Percentiles rank a stretch among this genome's conserved stretches.
phyloP scores from a whole-genome alignment of 2,113 vertebrate species.

The Cololabis saira region DNA sequence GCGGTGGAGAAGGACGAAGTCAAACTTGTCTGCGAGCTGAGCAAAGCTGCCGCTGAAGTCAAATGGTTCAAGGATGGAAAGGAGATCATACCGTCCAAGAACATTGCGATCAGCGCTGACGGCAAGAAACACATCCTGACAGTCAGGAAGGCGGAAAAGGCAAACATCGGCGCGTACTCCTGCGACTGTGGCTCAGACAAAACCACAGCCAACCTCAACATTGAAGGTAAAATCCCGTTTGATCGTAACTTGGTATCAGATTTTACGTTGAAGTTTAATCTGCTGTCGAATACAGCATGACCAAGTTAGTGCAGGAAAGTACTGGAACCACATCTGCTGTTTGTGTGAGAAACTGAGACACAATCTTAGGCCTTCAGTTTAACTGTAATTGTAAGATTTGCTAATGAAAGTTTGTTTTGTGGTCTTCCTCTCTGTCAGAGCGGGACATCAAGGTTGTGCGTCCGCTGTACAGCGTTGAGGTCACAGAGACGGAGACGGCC shows the following conservation, averaged over 20 bases:
- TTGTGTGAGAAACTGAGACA: neutral
- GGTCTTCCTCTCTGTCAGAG: constrained; percentile 77
- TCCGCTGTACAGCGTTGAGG: constrained; percentile 93
- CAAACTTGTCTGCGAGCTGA: constrained; percentile 92
- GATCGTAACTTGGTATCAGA: too few relatives aligned
- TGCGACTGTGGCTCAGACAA: constrained; percentile 97
- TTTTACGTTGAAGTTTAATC: too few relatives aligned
- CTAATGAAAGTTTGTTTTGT: neutral
- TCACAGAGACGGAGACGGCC: constrained; percentile 93
- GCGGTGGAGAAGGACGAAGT: constrained; percentile 96
- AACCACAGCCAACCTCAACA: constrained; percentile 90
- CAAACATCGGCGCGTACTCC: constrained; percentile 91
- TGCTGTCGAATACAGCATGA: too few relatives aligned
- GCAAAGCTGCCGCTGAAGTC: constrained; percentile 90
- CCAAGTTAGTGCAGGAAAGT: too few relatives aligned
- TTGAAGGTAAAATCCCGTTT: constrained; percentile 85
- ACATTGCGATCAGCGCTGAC: constrained; percentile 86
- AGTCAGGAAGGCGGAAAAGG: constrained; percentile 91
- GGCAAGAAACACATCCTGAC: constrained; percentile 91
- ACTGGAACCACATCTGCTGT: neutral
- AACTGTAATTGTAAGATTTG: too few relatives aligned
- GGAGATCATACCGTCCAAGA: constrained; percentile 93
- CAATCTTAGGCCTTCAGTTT: too few relatives aligned
- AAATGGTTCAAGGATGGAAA: constrained; percentile 96
- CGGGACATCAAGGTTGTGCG: constrained; percentile 93